Conservation (phyloP, 1,140 invertebrate genomes). For the Drosophila santomea region DNA sequence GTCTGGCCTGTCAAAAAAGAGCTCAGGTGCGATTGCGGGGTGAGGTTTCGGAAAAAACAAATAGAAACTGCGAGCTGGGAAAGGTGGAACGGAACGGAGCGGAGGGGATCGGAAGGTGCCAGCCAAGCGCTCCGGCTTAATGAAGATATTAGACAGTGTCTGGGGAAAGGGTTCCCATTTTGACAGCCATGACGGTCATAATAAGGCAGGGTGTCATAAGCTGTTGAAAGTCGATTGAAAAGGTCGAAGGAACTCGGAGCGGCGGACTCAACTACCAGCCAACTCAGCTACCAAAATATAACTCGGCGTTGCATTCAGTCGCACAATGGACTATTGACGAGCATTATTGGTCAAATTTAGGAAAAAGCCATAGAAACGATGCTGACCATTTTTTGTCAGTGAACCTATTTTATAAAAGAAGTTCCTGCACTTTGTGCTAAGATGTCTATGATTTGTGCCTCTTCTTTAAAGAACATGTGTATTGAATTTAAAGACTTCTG, state of each 20-base stretch:
- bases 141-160: slow-evolving; percentile 58
- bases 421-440: no score
- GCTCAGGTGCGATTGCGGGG: slow-evolving; percentile 3
- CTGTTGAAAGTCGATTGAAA: slow-evolving; percentile 65
- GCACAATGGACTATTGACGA: neutral
- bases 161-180: slow-evolving; percentile 20
- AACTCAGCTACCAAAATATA: neutral
- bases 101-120: neutral
- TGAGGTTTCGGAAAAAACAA: slow-evolving; percentile 41
- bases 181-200: slow-evolving; percentile 72
- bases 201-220: slow-evolving; percentile 76
- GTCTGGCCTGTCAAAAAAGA: slow-evolving; percentile 61
- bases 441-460: no score
- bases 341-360: neutral
- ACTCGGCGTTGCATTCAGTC: neutral
- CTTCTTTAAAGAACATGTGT: no score
- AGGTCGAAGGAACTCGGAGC: slow-evolving; percentile 26
- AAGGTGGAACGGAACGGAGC: neutral
- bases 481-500: no score
- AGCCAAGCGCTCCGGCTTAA: slow-evolving; percentile 34
- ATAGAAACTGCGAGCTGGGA: slow-evolving; percentile 48
- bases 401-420: no score
- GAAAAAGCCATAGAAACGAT: no score
- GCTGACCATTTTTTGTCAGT: no score
- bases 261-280: neutral